Base-by-base conservation (phyloP, 1,140 invertebrate species). In the Cherax quadricarinatus region DNA sequence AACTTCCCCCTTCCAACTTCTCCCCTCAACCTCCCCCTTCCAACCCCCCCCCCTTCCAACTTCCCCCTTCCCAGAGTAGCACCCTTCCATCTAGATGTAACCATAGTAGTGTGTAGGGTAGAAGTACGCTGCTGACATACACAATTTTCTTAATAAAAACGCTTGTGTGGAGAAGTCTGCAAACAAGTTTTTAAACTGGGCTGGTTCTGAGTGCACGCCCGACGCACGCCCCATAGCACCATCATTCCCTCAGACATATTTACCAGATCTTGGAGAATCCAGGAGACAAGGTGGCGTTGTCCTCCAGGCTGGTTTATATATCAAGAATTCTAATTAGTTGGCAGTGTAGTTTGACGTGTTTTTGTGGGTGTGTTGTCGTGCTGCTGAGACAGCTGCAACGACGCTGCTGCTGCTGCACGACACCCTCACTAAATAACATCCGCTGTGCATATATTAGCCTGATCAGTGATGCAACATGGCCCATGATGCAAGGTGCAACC, bases 241-340 rank as follows among this genome's bases (percentile, higher is more conserved):
- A 48, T 88, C 86, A 88, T 88, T 60, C 73, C 73, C 30, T 51
- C 7, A 78, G 30, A 80, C 73, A 80, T 88, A 75, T 88, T 88
- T 80, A 88, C 73, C 86, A 80, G 57, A 53, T 57, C 81, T 57
- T 49, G 51, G 57, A 80, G n/a, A 73, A 2, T 41, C 57, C 48
- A 70, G 75, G 24, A 41, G 51, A 57, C 30, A 21, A 53, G 30
- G 73, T 41, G 80, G 80, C 88, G 84, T 89, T 84, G 88, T 89
- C 73, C 80, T 84, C 66, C 88, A 24, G 51, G 62, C 88, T 89
- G 73, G 88, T 89, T 89, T 89, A 89, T 89, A 89, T 89, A 89
- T 89, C 88, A 89, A 89, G 84, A 89, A 89, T 89, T 89, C 88
- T 89, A 89, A 89, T 89, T 89, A 89, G 88, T 89, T 84, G 88